Conservation (phyloP, 2,113 vertebrate genomes). For the Suricata suricatta region DNA sequence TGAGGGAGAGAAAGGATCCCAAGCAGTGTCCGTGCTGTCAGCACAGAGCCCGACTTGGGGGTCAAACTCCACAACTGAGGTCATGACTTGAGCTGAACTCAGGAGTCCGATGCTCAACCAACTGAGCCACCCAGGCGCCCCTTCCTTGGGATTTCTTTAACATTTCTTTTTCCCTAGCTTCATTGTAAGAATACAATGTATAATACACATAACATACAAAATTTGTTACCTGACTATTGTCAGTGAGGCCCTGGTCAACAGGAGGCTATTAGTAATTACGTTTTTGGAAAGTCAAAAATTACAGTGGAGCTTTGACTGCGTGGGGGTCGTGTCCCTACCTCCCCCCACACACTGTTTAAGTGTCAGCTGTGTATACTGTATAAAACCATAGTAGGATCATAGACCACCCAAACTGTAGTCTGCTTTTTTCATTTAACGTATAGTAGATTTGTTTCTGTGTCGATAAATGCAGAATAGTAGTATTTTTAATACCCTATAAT, state of each 20-base stretch:
- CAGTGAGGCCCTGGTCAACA: not conserved
- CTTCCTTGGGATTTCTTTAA: not conserved
- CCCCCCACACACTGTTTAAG: not conserved
- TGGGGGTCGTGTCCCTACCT: not conserved
- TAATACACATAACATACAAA: not conserved
- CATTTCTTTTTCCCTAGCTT: not conserved
- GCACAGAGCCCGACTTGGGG: too few species aligned
- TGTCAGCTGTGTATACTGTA: not conserved
- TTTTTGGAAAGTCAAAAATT: not conserved
- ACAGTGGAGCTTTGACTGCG: not conserved
- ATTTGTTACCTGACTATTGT: not conserved
- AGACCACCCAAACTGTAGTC: not conserved
- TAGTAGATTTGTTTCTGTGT: not conserved
- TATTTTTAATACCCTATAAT: not conserved
- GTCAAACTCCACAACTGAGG: too few species aligned
- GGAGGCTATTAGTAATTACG: not conserved
- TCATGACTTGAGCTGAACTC: too few species aligned
- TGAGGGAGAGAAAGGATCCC: too few species aligned
- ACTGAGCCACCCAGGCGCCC: too few species aligned
- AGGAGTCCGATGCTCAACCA: too few species aligned
- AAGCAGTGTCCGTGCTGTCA: too few species aligned
- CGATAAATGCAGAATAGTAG: not conserved
- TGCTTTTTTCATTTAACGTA: not conserved
- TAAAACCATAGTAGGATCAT: not conserved
- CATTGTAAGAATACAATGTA: not conserved